Evolutionary conservation across 2,888 invertebrate species (phyloP).

Genomic region (Timema cristinae): DNA sequence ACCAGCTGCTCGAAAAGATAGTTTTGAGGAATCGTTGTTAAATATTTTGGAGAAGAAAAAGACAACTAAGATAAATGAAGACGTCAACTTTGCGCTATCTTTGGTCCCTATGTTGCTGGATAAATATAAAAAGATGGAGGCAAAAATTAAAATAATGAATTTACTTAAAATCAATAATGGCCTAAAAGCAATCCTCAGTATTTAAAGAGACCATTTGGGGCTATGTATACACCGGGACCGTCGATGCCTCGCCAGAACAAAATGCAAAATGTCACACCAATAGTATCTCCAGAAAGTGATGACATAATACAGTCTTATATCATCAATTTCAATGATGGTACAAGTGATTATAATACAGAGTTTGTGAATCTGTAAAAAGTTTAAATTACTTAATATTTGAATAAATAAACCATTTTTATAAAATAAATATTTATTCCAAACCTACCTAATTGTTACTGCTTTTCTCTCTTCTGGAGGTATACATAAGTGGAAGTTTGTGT

Average conservation of each 20-base stretch:
- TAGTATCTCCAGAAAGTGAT: not conserved
- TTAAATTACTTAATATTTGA: not conserved
- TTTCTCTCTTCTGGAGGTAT: not conserved
- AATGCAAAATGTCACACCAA: not conserved
- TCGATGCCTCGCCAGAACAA: no score
- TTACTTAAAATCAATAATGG: not conserved
- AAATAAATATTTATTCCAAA: not conserved
- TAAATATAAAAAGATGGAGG: not conserved
- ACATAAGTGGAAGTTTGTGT: not conserved
- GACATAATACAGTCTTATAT: not conserved
- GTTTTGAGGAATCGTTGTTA: not conserved
- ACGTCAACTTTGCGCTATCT: not conserved
- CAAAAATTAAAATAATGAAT: not conserved
- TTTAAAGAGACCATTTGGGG: no score
- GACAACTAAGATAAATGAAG: not conserved
- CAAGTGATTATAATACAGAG: not conserved
- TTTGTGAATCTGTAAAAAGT: not conserved
- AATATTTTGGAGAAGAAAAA: not conserved
- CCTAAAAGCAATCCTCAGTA: not conserved
- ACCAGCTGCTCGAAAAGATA: not conserved
- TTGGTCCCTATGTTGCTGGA: not conserved
- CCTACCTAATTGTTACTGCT: not conserved
- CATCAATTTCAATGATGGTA: not conserved
- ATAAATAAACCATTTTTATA: not conserved
- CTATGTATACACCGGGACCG: not conserved